Conservation (phyloP, 30 jellyfish, hydroid and myxozoan species). For the Aurelia aurita region DNA sequence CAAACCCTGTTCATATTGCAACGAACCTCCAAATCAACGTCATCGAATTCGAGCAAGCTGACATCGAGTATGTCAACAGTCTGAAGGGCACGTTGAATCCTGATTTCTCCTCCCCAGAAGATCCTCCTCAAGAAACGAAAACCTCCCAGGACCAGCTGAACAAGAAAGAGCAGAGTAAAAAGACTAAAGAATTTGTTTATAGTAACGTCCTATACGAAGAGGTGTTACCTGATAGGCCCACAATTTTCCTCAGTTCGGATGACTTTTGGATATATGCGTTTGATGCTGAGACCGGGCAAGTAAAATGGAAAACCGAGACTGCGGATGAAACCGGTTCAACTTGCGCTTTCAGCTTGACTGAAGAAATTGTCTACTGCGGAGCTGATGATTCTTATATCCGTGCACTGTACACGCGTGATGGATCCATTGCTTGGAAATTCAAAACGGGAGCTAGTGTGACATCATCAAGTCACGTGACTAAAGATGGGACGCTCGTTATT, state of each 20-base stretch:
- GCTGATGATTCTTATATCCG: slow-evolving; percentile 88
- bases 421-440: slow-evolving; percentile 75
- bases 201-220: slow-evolving; percentile 56
- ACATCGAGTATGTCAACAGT: slow-evolving; percentile 27
- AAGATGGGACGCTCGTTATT: slow-evolving; percentile 72
- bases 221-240: slow-evolving; percentile 53
- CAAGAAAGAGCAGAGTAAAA: background rate
- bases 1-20: slow-evolving; percentile 72
- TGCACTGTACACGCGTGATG: slow-evolving; percentile 69
- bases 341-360: slow-evolving; percentile 73
- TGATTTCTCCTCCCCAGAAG: slow-evolving; percentile 10
- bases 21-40: slow-evolving; percentile 52
- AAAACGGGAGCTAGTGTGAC: slow-evolving; percentile 72
- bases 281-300: slow-evolving; percentile 79
- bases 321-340: slow-evolving; percentile 91
- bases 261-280: slow-evolving; percentile 84
- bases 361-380: slow-evolving; percentile 78
- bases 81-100: slow-evolving; percentile 35
- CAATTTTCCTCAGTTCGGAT: slow-evolving; percentile 85
- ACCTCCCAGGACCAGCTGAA: background rate
- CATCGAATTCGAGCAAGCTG: slow-evolving; percentile 38
- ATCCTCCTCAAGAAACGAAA: background rate
- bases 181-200: slow-evolving; percentile 43
- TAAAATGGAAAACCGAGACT: slow-evolving; percentile 84
- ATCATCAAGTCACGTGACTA: slow-evolving; percentile 75